Conservation (phyloP, 2,113 vertebrate genomes). For the Sinocyclocheilus grahami region DNA sequence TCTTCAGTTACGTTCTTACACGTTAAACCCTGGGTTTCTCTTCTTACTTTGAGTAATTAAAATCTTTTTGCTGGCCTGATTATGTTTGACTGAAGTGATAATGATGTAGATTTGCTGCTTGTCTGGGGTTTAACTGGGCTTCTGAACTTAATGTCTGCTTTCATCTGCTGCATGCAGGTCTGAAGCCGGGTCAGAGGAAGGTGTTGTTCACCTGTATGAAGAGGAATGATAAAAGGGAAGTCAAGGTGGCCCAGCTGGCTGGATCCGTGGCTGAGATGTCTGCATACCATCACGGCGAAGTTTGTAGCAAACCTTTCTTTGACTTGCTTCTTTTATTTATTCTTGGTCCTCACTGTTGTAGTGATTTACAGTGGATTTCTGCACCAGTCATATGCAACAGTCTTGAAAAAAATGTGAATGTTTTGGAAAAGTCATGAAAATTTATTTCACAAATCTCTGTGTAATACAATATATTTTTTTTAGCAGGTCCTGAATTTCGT, state of each 20-base stretch:
- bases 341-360: not conserved
- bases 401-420: not conserved
- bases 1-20: not conserved
- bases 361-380: not conserved
- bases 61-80: not conserved
- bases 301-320: slow-evolving; percentile 62
- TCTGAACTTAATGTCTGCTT: not conserved
- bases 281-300: slow-evolving; percentile 98
- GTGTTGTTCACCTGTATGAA: slow-evolving; percentile 93
- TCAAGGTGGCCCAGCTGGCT: slow-evolving; percentile 97
- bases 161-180: slow-evolving; percentile 73
- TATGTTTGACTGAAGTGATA: not conserved
- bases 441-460: too few relatives aligned
- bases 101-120: not conserved
- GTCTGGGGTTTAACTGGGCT: not conserved
- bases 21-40: not conserved
- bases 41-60: not conserved
- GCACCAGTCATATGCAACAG: not conserved
- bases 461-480: too few relatives aligned
- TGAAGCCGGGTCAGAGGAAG: slow-evolving; percentile 98
- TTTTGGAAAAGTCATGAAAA: too few relatives aligned
- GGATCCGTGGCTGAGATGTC: slow-evolving; percentile 99
- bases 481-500: too few relatives aligned
- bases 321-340: not conserved
- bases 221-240: slow-evolving; percentile 97